Base-by-base conservation (phyloP, 2,797 vertebrate genomes). In the Sciurus carolinensis region DNA sequence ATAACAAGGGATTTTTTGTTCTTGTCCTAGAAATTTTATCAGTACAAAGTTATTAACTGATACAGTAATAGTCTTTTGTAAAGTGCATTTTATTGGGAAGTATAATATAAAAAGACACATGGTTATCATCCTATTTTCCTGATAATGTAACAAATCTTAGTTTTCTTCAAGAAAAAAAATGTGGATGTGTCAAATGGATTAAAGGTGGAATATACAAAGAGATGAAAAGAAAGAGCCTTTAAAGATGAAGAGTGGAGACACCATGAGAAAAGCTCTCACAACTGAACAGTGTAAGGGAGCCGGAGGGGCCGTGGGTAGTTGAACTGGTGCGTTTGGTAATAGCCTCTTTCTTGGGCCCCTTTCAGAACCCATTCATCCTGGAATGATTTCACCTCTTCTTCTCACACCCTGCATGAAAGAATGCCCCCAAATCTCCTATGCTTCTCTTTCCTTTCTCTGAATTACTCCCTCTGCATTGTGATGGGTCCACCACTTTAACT, bases 61-160 rank as follows among this genome's bases (percentile, higher is more conserved):
- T 88, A 42, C n/a, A 6, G 44, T 47, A 47, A 47, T 4, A 64
- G n/a, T 47, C 26, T 4, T 54, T 80, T 52, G 57, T 77, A 84
- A 94, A 50, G 69, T 50, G 24, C 62, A 77, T 69, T 69, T 69
- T 84, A 67, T 73, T 83, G 22, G 24, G 66, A 66, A 57, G 28
- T 17, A 5, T 36, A 62, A 24, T 42, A 10, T 24, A 64, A 24
- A 18, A 71, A 67, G 47, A 69, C 44, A 13, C 57, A 36, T 50
- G 22, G 50, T 26, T 69, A 69, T 36, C 36, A 71, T 84, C 33
- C 7, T 67, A 83, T 67, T 82, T 9, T 18, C 5, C 36, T 13
- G 22, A 12, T 71, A 62, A 13, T 64, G 20, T 54, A 62, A 42
- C 7, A 11, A 54, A 66, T 73, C 30, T n/a, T 64, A 66, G 42